Base-by-base conservation (phyloP, 2,888 invertebrate species). In the Ypsolopha scabrella region DNA sequence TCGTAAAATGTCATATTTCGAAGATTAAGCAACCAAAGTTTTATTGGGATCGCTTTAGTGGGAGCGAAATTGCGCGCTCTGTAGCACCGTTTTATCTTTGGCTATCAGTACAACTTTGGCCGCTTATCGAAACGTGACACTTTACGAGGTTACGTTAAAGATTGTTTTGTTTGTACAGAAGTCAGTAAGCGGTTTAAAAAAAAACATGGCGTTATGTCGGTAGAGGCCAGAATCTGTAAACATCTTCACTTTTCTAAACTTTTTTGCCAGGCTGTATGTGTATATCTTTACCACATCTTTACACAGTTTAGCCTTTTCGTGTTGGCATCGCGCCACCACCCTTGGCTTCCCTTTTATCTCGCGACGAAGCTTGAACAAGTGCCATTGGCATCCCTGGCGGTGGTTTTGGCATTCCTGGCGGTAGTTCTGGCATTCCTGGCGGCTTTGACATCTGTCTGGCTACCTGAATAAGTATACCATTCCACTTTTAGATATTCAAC, bases 271-370 rank as follows among this genome's bases (percentile, higher is more conserved):
- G 10, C n/a, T 11, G 10, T 38, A n/a, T n/a, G n/a, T n/a, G n/a
- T n/a, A n/a, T n/a, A n/a, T n/a, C n/a, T n/a, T n/a, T n/a, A n/a
- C n/a, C n/a, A n/a, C n/a, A n/a, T n/a, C n/a, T n/a, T n/a, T n/a
- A 39, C 36, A 13, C 4, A 24, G 24, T 53, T 68, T 70, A 81
- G 52, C 82, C 82, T 65, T 80, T 81, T 58, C 78, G 67, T 9
- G 80, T 80, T 0, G 81, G 81, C 70, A 81, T 77, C 7, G 77
- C 72, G 34, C 80, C 81, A n/a, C 78, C 80, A 6, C 81, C 81
- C 62, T 78, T 81, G 7, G 80, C 77, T 61, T 76, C 78, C 60
- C 81, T 68, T 53, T 62, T 72, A 45, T 60, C 58, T 1, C 74
- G 69, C 37, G 53, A 52, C 34, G 51, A 52, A 10, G 54, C 53